Evolutionary conservation across 2,113 vertebrate species (phyloP).

Genomic region (Tenebrosternarchus preto): DNA sequence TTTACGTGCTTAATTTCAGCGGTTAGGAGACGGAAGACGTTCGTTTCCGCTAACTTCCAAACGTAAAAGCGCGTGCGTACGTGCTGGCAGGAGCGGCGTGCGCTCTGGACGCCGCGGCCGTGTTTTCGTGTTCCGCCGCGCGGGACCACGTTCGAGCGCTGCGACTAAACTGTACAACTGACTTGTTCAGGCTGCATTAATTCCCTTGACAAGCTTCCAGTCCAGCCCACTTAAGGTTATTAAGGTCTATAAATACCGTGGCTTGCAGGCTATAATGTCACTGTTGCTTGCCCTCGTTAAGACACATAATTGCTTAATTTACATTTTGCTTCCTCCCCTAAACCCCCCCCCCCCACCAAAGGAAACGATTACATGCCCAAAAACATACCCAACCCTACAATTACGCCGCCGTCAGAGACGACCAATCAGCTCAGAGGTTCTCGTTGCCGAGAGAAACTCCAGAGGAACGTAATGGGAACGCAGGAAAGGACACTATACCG

Average conservation of each 20-base stretch:
- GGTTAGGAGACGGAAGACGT: neutral
- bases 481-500: slow-evolving; percentile 34
- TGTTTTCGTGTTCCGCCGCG: slow-evolving; percentile 22
- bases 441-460: slow-evolving; percentile 51
- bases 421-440: slow-evolving; percentile 67
- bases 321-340: slow-evolving; percentile 75
- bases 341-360: too few species aligned
- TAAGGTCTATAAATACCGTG: slow-evolving; percentile 76
- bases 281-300: slow-evolving; percentile 70
- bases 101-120: slow-evolving; percentile 6
- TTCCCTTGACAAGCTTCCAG: slow-evolving; percentile 68
- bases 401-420: slow-evolving; percentile 43
- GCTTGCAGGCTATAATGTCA: slow-evolving; percentile 68
- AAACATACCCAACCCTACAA: slow-evolving; percentile 46
- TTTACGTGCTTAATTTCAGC: neutral
- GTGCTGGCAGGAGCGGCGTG: neutral
- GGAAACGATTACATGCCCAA: slow-evolving; percentile 73
- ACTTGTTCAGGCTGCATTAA: slow-evolving; percentile 65
- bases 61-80: too few species aligned
- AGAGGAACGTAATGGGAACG: slow-evolving; percentile 51
- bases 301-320: slow-evolving; percentile 79
- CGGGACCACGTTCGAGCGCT: slow-evolving; percentile 33
- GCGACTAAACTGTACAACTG: slow-evolving; percentile 62
- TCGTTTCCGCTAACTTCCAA: neutral
- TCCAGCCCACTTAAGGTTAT: slow-evolving; percentile 74